These are phyloP conservation scores for Bucorvus abyssinicus DNA, from an alignment of 2,797 vertebrate species.

Conservation along the genomic window DNA sequence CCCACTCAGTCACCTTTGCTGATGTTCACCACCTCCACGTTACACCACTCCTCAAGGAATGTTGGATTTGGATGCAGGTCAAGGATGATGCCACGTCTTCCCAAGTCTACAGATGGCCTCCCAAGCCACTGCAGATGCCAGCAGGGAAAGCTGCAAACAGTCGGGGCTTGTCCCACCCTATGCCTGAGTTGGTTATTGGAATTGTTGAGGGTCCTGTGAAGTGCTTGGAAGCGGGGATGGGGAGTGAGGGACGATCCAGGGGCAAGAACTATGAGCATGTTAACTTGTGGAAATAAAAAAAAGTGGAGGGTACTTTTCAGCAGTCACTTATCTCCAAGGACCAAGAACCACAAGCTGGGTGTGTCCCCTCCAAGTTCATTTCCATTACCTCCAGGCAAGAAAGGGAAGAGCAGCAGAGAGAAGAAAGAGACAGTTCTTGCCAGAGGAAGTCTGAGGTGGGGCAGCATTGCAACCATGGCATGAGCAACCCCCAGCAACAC, in stretches of 20 bases:
- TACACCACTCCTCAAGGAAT: background rate
- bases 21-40: background rate
- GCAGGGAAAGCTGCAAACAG: background rate
- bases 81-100: background rate
- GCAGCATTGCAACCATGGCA: background rate
- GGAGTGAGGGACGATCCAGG: background rate
- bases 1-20: background rate
- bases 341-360: background rate
- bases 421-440: background rate
- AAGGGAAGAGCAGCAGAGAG: no score
- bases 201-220: background rate
- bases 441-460: background rate
- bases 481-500: rapidly evolving
- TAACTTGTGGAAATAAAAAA: background rate
- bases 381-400: no score
- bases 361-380: background rate
- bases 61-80: background rate
- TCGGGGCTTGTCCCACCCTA: background rate
- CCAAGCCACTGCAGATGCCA: background rate
- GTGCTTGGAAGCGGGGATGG: rapidly evolving
- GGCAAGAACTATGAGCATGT: background rate
- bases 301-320: background rate
- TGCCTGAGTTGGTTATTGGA: background rate
- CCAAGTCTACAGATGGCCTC: background rate
- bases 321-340: background rate